Evolutionary conservation across 64 coral and sea anemone species (phyloP).

Genomic region (Platygyra sinensis): DNA sequence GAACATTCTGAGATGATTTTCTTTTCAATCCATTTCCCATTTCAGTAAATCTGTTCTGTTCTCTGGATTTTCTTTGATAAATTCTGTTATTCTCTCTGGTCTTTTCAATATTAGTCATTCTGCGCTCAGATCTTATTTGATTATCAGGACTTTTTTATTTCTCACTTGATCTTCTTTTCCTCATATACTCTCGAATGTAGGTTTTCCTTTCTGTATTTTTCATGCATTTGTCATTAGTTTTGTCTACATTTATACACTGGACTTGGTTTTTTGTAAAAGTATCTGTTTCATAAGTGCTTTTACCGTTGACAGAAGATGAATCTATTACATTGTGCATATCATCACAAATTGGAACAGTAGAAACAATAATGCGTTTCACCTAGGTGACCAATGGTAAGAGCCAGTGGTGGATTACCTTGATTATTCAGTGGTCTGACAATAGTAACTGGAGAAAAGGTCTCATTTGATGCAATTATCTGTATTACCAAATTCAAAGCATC

Average conservation of each 20-base stretch:
- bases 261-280: constrained; percentile 30
- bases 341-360: constrained; percentile 50
- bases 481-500: constrained; percentile 43
- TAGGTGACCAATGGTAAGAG: constrained; percentile 31
- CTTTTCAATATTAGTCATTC: constrained; percentile 43
- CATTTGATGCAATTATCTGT: constrained; percentile 53
- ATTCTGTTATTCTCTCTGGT: constrained; percentile 40
- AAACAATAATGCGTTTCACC: constrained; percentile 43
- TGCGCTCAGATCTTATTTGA: constrained; percentile 32
- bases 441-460: no score
- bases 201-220: constrained; percentile 51
- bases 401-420: constrained; percentile 2
- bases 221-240: no score
- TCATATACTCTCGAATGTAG: constrained; percentile 47
- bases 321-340: constrained; percentile 26
- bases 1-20: constrained; percentile 18
- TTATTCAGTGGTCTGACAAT: no score
- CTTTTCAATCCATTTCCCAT: constrained; percentile 16
- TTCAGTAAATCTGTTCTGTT: constrained; percentile 29
- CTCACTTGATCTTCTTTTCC: constrained; percentile 45
- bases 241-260: constrained; percentile 16
- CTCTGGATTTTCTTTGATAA: constrained; percentile 42
- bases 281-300: constrained; percentile 41
- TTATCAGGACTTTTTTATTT: constrained; percentile 55
- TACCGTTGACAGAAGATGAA: constrained; percentile 41